A percentile compares a stretch with the other conserved stretches of the same genome.
These are phyloP conservation scores for Hydrocynus forskahlii DNA, from an alignment of 2,797 vertebrate species.

Conservation along the genomic window DNA sequence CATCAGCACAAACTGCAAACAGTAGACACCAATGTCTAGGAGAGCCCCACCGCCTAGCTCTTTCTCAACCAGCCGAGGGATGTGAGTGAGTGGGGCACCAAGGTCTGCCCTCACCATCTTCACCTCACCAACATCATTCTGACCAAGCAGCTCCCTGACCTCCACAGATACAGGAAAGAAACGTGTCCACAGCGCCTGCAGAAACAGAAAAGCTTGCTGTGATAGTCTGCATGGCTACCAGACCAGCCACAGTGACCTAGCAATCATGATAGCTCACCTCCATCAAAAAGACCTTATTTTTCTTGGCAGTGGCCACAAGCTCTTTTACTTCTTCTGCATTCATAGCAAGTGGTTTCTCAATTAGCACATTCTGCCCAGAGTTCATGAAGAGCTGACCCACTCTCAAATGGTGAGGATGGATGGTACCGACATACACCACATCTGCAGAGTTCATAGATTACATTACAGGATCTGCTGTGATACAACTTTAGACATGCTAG, in stretches of 20 bases:
- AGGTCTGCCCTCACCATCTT: background rate
- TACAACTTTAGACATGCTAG: background rate
- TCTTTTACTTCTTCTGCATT: background rate
- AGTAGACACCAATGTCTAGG: background rate
- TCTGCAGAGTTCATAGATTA: background rate
- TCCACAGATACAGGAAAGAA: background rate
- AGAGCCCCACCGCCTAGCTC: background rate
- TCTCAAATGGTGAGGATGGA: background rate
- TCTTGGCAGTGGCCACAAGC: background rate
- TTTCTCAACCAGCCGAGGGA: background rate
- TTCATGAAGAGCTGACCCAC: background rate
- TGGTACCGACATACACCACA: background rate
- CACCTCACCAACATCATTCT: background rate
- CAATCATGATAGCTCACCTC: background rate
- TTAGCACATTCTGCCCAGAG: background rate
- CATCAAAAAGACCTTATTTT: background rate
- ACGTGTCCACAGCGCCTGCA: background rate
- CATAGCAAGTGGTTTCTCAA: slow-evolving; percentile 1
- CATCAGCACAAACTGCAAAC: background rate
- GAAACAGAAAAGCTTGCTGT: background rate
- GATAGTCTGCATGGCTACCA: background rate
- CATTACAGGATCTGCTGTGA: background rate
- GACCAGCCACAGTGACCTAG: background rate
- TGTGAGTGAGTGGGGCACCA: background rate
- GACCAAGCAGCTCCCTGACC: background rate